Conservation (phyloP, 2,113 vertebrate genomes). For the Poeciliopsis occidentalis region DNA sequence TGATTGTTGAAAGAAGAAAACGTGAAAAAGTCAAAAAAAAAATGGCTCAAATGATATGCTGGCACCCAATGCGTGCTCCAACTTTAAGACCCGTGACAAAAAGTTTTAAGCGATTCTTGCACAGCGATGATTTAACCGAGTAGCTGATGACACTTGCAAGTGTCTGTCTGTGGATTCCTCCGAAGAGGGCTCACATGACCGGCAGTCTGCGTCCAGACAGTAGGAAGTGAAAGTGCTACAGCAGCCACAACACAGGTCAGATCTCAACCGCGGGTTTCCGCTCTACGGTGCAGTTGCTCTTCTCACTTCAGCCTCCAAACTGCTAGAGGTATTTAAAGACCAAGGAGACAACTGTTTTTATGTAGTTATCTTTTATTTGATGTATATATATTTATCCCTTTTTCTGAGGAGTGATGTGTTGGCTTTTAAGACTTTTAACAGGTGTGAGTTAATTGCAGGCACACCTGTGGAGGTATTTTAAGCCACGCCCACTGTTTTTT, state of each 20-base stretch:
- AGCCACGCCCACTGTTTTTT: no score
- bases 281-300: constrained; percentile 44
- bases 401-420: no score
- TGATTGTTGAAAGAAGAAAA: background rate
- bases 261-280: constrained; percentile 52
- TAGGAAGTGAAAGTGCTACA: constrained; percentile 78
- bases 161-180: constrained; percentile 36
- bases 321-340: constrained; percentile 6
- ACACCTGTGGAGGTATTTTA: no score
- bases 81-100: background rate
- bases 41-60: no score
- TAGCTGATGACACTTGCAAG: constrained; percentile 32
- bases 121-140: constrained; percentile 8
- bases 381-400: no score
- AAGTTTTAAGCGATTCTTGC: background rate
- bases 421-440: no score
- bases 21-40: background rate
- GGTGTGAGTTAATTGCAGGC: no score
- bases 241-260: constrained; percentile 71
- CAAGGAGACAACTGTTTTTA: constrained; percentile 6
- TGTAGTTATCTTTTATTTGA: no score
- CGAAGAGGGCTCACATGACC: constrained; percentile 56
- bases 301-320: constrained; percentile 46
- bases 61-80: background rate
- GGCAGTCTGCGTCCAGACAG: constrained; percentile 66